Evolutionary conservation across 2,888 invertebrate species (phyloP).

Genomic region (Coleophora flavipennella): DNA sequence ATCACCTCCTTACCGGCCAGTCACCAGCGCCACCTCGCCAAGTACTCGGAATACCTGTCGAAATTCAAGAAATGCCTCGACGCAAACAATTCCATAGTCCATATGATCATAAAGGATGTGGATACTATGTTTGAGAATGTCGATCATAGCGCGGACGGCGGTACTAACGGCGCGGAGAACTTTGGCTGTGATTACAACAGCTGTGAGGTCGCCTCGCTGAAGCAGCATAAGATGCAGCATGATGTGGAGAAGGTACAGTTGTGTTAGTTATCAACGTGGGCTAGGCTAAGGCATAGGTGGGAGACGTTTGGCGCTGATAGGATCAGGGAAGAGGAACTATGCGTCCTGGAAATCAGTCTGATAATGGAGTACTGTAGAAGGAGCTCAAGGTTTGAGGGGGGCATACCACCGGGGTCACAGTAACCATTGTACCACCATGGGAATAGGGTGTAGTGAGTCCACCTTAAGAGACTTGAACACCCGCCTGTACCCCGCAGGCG

Average conservation of each 20-base stretch:
- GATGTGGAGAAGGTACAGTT: conserved; percentile 58
- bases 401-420: too few relatives aligned
- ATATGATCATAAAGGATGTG: conserved; percentile 84
- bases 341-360: too few relatives aligned
- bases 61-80: conserved; percentile 85
- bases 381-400: too few relatives aligned
- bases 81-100: conserved; percentile 77
- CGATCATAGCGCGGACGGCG: conserved; percentile 35
- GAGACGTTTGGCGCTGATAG: too few relatives aligned
- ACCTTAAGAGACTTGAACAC: too few relatives aligned
- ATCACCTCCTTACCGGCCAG: conserved; percentile 79
- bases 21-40: conserved; percentile 83
- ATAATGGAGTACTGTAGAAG: too few relatives aligned
- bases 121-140: conserved; percentile 89
- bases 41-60: conserved; percentile 83
- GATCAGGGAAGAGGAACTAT: too few relatives aligned
- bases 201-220: conserved; percentile 48
- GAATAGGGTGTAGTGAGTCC: too few relatives aligned
- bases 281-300: too few relatives aligned
- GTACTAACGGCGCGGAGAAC: conserved; percentile 45
- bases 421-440: too few relatives aligned
- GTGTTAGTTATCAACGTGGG: too few relatives aligned
- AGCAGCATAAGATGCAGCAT: conserved; percentile 62
- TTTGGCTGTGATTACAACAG: conserved; percentile 57
- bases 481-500: too few relatives aligned